Evolutionary conservation across 2,797 vertebrate species (phyloP), one percentile per base, ranked within the genome.

Genomic region (Aplochiton taeniatus): DNA sequence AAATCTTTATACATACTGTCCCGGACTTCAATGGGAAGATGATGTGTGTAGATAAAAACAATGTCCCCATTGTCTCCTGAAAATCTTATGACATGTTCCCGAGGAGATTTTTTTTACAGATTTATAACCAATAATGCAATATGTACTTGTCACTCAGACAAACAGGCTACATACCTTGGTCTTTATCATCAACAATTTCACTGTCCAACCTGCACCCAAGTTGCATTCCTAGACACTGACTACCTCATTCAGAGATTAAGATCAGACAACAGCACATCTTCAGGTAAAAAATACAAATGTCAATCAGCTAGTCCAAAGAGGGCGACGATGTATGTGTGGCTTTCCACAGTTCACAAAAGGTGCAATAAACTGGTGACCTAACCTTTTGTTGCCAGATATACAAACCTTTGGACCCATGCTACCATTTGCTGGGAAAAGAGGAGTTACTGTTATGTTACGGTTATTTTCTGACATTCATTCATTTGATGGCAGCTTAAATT

Each of bases 181-280:
- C 61, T 59, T 81, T 54, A 73, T 42, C 71, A 59, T 44, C 72
- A 1, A 19, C 16, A 73, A 83, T 85, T 86, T 87, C 76, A 57
- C 63, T 65, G 9, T 61, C 41, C 19, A 11, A 41, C 58, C 19
- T 57, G 45, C 45, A 16, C 14, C 11, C 13, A 0, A 6, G 31
- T 31, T 60, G 56, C 81, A 87, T 89, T 87, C 85, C 78, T 69
- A 58, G 52, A 71, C 58, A 67, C 14, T 83, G 81, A 83, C 74
- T 83, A 45, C 64, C 20, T 17, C 12, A 0, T 55, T 58, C 67
- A 6, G 12, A 50, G 66, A 65, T 58, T 43, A n/a, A 13, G 20
- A 13, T 20, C 19, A 18, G 18, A 20, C 17, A 54, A 74, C 52
- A 70, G 57, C 65, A 31, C 47, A 64, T 19, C 19, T 31, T 4